A percentile compares a stretch with the other conserved stretches of the same genome.
phyloP scores from a whole-genome alignment of 1,140 invertebrate species.

The Pentalonia nigronervosa region DNA sequence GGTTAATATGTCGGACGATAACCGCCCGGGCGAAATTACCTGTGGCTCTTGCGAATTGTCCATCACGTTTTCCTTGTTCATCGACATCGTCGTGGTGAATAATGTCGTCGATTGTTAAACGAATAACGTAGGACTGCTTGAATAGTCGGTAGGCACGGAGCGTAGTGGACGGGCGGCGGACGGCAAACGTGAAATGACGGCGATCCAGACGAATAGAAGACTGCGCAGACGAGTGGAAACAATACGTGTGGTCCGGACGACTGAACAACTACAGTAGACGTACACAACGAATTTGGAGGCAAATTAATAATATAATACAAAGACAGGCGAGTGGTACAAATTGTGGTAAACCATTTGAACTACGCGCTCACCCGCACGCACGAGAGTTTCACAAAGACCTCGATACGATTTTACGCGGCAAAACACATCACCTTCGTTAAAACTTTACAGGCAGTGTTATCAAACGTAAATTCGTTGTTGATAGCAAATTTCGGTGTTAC shows the following conservation, averaged over 20 bases:
- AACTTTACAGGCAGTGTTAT: neutral
- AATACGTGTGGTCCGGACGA: neutral
- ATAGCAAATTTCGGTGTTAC: neutral
- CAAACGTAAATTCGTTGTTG: neutral
- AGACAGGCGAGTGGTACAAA: neutral
- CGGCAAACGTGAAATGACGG: neutral
- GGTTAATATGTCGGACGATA: neutral
- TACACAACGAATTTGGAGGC: neutral
- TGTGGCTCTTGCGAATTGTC: neutral
- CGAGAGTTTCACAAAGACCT: neutral
- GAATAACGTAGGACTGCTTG: neutral
- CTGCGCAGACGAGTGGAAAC: neutral
- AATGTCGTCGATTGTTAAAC: too few species aligned
- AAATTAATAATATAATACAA: neutral
- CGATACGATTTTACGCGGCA: neutral
- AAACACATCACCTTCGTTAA: neutral
- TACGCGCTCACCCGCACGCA: neutral
- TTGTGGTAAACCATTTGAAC: neutral
- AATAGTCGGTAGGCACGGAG: neutral
- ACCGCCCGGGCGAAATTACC: neutral
- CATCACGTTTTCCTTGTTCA: slow-evolving; percentile 31
- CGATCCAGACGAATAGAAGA: neutral
- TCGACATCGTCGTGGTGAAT: neutral
- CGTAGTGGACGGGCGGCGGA: neutral
- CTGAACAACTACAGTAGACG: too few species aligned